phyloP scores from a whole-genome alignment of 2,888 invertebrate species.

The Drosophila paramelanica region DNA sequence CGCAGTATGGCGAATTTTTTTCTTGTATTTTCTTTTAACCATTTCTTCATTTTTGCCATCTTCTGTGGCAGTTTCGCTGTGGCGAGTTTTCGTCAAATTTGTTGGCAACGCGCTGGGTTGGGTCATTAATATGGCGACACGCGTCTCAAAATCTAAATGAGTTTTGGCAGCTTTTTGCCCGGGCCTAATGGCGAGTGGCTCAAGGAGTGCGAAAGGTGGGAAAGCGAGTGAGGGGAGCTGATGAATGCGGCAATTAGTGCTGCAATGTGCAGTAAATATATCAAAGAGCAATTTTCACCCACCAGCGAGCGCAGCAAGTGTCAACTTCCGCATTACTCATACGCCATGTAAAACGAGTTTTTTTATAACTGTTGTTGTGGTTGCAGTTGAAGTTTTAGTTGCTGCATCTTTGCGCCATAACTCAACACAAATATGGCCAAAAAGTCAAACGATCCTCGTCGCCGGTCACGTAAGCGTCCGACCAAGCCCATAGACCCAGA shows the following conservation, averaged over 20 bases:
- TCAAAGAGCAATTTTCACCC: slow-evolving; percentile 69
- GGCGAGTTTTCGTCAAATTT: slow-evolving; percentile 23
- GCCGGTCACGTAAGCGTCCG: slow-evolving; percentile 70
- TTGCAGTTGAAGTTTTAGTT: slow-evolving; percentile 30
- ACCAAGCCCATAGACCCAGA: slow-evolving; percentile 70
- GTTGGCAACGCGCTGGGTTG: slow-evolving; percentile 36
- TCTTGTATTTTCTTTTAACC: slow-evolving; percentile 3
- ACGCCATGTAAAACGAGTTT: slow-evolving; percentile 61
- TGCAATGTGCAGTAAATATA: slow-evolving; percentile 67
- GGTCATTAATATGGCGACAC: slow-evolving; percentile 41
- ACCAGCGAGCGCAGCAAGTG: slow-evolving; percentile 68
- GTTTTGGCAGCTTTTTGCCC: slow-evolving; percentile 33
- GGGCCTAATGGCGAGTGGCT: slow-evolving; percentile 40
- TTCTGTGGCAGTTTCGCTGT: slow-evolving; percentile 9
- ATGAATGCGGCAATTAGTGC: slow-evolving; percentile 65
- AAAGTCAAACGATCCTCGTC: slow-evolving; percentile 75
- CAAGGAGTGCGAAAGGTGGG: neutral
- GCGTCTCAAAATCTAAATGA: slow-evolving; percentile 38
- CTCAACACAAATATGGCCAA: slow-evolving; percentile 76
- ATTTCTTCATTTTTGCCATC: slow-evolving; percentile 5
- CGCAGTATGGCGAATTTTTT: slow-evolving; percentile 20
- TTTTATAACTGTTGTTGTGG: slow-evolving; percentile 44
- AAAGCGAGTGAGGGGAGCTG: slow-evolving; percentile 12
- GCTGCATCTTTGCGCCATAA: slow-evolving; percentile 76
- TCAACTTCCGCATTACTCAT: slow-evolving; percentile 80